Conservation (phyloP, 2,797 vertebrate genomes). For the Rhynchotus rufescens region DNA sequence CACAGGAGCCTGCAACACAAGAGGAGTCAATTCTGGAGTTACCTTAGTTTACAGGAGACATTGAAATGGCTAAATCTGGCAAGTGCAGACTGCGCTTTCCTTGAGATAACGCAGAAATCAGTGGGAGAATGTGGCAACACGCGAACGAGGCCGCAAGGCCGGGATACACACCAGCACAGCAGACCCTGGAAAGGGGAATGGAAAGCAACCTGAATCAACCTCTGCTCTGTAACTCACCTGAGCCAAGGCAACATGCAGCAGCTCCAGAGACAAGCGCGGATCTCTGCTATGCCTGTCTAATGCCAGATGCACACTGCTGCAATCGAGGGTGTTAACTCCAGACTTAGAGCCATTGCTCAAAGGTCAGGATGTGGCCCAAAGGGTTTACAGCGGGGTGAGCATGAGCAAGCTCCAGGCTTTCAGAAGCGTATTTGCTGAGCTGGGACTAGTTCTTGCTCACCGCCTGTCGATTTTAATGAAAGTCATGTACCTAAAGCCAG, state of each 20-base stretch:
- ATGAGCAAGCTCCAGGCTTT: background rate
- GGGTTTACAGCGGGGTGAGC: background rate
- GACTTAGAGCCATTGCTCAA: background rate
- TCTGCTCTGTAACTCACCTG: background rate
- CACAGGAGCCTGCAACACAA: background rate
- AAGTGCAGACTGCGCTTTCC: background rate
- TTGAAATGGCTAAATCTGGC: background rate
- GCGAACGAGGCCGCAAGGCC: background rate
- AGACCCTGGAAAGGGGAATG: background rate
- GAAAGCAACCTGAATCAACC: background rate
- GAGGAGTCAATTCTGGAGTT: background rate
- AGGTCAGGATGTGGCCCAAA: background rate
- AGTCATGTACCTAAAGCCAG: background rate
- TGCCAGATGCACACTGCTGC: background rate
- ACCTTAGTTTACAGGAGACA: background rate
- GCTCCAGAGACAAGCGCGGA: background rate
- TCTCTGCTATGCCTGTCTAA: background rate
- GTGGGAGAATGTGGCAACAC: background rate
- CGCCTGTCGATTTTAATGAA: background rate
- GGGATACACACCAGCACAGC: fast-evolving
- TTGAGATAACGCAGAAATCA: background rate
- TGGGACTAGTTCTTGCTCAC: background rate
- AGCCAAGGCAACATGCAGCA: background rate
- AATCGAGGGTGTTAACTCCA: background rate
- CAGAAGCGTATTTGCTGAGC: background rate